Evolutionary conservation across 2,797 vertebrate species (phyloP).

Genomic region (Dermochelys coriacea): DNA sequence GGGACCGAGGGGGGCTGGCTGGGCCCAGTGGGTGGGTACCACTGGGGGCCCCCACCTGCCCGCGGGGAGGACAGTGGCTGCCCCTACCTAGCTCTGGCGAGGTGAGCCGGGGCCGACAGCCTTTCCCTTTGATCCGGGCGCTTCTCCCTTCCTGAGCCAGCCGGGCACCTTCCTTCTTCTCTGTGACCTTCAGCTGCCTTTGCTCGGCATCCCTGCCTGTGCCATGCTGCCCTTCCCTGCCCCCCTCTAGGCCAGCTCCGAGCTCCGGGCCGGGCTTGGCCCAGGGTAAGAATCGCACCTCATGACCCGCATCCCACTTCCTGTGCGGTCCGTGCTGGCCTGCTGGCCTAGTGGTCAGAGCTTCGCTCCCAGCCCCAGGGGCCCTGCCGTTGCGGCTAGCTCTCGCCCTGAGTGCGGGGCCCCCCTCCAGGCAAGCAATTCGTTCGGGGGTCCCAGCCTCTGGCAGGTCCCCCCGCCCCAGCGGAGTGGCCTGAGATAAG

Average conservation of each 20-base stretch:
- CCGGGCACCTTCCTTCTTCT: constrained; percentile 83
- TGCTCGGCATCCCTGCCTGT: constrained; percentile 58
- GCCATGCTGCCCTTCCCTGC: constrained; percentile 60
- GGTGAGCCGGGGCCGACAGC: constrained; percentile 88
- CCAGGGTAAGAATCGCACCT: constrained; percentile 81
- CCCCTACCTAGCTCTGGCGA: constrained; percentile 94
- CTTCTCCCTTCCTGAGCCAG: constrained; percentile 77
- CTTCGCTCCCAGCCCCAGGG: not conserved
- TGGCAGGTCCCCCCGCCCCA: constrained; percentile 55
- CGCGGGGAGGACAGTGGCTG: not conserved
- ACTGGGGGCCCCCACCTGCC: too few species aligned
- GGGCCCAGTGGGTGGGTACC: too few species aligned
- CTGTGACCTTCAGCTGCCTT: constrained; percentile 71
- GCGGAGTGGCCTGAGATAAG: constrained; percentile 66
- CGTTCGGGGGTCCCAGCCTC: not conserved
- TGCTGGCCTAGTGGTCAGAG: constrained; percentile 61
- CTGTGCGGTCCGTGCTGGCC: constrained; percentile 66
- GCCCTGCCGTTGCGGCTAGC: not conserved
- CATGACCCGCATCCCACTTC: constrained; percentile 48
- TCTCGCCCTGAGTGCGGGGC: not conserved
- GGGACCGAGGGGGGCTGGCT: not conserved
- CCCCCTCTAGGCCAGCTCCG: constrained; percentile 75
- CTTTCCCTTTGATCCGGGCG: constrained; percentile 87
- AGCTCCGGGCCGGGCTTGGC: constrained; percentile 73
- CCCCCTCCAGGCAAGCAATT: not conserved